phyloP scores from a whole-genome alignment of 2,113 vertebrate species.

The Gambusia holbrooki region DNA sequence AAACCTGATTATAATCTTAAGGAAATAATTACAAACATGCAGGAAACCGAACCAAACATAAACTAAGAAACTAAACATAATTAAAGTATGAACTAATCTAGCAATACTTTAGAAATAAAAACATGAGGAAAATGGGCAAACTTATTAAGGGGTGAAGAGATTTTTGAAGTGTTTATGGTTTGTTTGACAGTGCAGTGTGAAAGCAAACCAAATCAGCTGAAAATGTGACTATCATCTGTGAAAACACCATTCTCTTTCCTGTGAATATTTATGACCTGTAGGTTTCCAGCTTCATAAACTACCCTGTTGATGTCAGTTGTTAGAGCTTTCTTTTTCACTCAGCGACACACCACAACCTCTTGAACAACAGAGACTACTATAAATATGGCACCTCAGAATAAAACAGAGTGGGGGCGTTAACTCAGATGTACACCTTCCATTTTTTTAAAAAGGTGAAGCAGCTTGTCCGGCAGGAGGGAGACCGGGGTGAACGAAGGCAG shows the following conservation, averaged over 20 bases:
- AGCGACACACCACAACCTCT: neutral
- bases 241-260: neutral
- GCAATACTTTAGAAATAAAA: no score
- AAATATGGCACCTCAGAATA: conserved; percentile 27
- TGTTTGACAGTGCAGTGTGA: no score
- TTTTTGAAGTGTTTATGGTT: no score
- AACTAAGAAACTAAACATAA: no score
- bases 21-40: no score
- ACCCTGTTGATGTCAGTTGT: conserved; percentile 5
- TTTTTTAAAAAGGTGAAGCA: conserved; percentile 19
- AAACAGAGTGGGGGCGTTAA: conserved; percentile 19
- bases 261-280: neutral
- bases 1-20: no score
- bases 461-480: neutral
- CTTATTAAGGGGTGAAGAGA: no score
- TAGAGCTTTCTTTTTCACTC: neutral
- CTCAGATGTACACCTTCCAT: conserved; percentile 17
- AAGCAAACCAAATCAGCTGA: no score
- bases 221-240: no score
- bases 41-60: no score
- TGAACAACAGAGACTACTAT: conserved; percentile 37
- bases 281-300: neutral
- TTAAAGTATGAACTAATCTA: no score
- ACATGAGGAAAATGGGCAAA: no score
- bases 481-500: neutral